Evolutionary conservation across 1,140 invertebrate genomes (phyloP).

Genomic region (Propsilocerus akamusi): DNA sequence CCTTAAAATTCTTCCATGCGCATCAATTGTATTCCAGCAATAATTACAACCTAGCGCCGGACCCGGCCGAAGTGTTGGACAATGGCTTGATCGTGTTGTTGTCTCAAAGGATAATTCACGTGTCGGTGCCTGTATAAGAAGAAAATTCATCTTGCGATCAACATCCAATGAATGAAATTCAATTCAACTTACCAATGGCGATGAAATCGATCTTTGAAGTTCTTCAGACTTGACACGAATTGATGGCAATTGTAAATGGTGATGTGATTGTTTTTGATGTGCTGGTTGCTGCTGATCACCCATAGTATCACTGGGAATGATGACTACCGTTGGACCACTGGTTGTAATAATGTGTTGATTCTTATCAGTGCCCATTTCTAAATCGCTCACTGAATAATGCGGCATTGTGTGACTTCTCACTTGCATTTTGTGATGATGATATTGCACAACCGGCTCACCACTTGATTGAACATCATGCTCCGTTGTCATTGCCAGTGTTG

Average conservation of each 20-base stretch:
- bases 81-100: constrained; percentile 36
- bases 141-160: neutral
- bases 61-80: constrained; percentile 55
- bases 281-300: constrained; percentile 10
- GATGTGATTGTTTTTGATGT: constrained; percentile 8
- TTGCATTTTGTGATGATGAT: neutral
- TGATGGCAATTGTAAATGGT: constrained; percentile 15
- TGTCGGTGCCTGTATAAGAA: constrained; percentile 6
- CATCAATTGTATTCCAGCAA: constrained; percentile 74
- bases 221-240: constrained; percentile 30
- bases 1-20: constrained; percentile 53
- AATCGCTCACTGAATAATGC: constrained; percentile 1
- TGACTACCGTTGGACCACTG: neutral
- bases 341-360: neutral
- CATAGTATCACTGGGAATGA: neutral
- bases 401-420: constrained; percentile 6
- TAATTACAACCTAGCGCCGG: constrained; percentile 69
- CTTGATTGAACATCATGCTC: neutral
- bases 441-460: constrained; percentile 1
- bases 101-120: constrained; percentile 21
- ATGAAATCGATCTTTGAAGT: constrained; percentile 33
- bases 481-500: constrained; percentile 6
- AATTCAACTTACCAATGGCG: constrained; percentile 29
- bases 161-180: constrained; percentile 3
- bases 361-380: neutral